These are phyloP conservation scores for Neotoma lepida DNA, from an alignment of 2,113 vertebrate genomes.

Conservation along the genomic window DNA sequence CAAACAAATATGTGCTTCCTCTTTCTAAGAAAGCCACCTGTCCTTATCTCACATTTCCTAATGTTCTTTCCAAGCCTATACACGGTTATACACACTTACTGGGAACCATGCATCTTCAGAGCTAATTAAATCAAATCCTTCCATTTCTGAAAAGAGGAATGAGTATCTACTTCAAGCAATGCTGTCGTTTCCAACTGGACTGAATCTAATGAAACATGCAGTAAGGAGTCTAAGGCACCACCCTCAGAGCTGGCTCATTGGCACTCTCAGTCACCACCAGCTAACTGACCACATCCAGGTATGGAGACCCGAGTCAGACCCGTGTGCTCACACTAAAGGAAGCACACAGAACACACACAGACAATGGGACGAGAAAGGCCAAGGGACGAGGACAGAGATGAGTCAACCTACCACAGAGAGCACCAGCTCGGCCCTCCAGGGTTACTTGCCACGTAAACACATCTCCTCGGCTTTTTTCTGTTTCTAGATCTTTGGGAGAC, in stretches of 20 bases:
- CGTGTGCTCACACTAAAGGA: background rate
- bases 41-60: constrained; percentile 15
- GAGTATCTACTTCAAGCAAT: constrained; percentile 9
- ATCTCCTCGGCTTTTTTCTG: constrained; percentile 93
- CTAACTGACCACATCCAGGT: background rate
- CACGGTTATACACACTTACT: background rate
- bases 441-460: constrained; percentile 97
- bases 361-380: constrained; percentile 17
- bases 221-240: background rate
- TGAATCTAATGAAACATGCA: background rate
- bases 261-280: background rate
- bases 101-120: background rate
- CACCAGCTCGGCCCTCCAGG: constrained; percentile 94
- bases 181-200: background rate
- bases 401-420: constrained; percentile 90
- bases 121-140: constrained; percentile 7
- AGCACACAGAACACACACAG: background rate
- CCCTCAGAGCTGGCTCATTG: background rate
- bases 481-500: constrained; percentile 92
- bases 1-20: background rate
- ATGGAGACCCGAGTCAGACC: background rate
- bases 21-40: background rate
- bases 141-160: constrained; percentile 49
- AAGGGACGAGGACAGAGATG: constrained; percentile 25
- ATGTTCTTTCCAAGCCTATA: constrained; percentile 3